Evolutionary conservation across 2,797 vertebrate genomes (phyloP), one percentile per base, ranked within the genome.

Genomic region (Hypotaenidia philippensis): DNA sequence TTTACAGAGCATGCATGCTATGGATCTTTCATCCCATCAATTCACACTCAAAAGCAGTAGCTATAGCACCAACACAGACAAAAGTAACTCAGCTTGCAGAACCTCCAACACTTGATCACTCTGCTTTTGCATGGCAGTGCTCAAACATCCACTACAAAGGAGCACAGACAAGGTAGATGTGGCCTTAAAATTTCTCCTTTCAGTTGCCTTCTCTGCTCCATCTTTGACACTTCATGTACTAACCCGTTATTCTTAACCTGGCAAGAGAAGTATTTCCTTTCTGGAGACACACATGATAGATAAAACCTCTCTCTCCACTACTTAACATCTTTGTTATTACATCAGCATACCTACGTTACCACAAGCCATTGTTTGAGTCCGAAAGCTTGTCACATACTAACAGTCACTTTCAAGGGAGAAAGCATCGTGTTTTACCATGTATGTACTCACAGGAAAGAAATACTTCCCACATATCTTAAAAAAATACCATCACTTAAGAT

Each of bases 221-320:
- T 85, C 84, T 83, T 90, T 88, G 92, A 81, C 59, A 89, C 65
- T 81, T 83, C 91, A 79, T 72, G 41, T 25, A 76, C 82, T 65
- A 95, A 76, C 50, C 18, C 3, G 0, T 83, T 87, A 61, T 45
- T 87, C 82, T 72, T 69, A 92, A 83, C 31, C 38, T 53, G 69
- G 87, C 76, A 91, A 91, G 69, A 59, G 21, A 95, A 85, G 22
- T 57, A 83, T 78, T 92, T 96, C 90, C 95, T 92, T 91, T 70
- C 89, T 91, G 61, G 61, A 92, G 69, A 91, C 64, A 90, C 32
- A 55, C 22, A 31, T 69, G 83, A 93, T 13, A 83, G 72, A 91
- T 93, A 87, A 93, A 93, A 88, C 61, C 65, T 92, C 79, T 83
- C 82, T 76, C 72, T 95, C 84, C 69, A 61, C 60, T 57, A 65